phyloP scores from a whole-genome alignment of 2,797 vertebrate genomes.

The Loris lydekkerianus region DNA sequence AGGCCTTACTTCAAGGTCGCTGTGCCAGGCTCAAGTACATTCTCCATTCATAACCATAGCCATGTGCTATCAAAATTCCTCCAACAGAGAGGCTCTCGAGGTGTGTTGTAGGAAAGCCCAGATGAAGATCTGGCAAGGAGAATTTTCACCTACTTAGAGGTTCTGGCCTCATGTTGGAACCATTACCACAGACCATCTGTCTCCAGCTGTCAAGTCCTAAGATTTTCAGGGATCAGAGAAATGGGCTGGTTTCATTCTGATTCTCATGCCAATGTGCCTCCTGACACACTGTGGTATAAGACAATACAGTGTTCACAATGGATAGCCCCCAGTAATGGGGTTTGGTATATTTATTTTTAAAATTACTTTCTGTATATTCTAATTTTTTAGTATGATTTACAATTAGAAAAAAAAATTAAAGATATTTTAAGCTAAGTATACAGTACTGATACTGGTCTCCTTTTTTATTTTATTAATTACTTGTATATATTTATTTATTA shows the following conservation, averaged over 20 bases:
- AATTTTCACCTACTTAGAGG: neutral
- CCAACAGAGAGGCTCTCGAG: neutral
- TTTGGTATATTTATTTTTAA: neutral
- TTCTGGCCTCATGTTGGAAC: conserved; percentile 35
- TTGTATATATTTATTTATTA: neutral
- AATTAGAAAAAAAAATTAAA: neutral
- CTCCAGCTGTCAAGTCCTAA: conserved; percentile 22
- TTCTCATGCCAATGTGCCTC: neutral
- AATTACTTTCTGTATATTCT: neutral
- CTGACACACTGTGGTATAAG: neutral
- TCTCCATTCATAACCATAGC: conserved; percentile 20
- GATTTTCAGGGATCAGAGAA: conserved; percentile 64
- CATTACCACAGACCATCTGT: conserved; percentile 71
- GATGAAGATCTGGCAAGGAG: conserved; percentile 60
- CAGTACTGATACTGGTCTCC: neutral
- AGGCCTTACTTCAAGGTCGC: conserved; percentile 63
- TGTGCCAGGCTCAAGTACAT: neutral
- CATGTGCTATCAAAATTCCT: neutral
- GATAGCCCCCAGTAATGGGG: rapidly evolving
- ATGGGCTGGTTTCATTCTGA: conserved; percentile 29
- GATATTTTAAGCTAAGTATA: neutral
- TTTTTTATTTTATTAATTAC: neutral
- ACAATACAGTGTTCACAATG: neutral
- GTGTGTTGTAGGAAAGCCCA: neutral
- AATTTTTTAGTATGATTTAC: neutral